phyloP scores from a whole-genome alignment of 1,140 invertebrate genomes.

The Bursaphelenchus mucronatus region DNA sequence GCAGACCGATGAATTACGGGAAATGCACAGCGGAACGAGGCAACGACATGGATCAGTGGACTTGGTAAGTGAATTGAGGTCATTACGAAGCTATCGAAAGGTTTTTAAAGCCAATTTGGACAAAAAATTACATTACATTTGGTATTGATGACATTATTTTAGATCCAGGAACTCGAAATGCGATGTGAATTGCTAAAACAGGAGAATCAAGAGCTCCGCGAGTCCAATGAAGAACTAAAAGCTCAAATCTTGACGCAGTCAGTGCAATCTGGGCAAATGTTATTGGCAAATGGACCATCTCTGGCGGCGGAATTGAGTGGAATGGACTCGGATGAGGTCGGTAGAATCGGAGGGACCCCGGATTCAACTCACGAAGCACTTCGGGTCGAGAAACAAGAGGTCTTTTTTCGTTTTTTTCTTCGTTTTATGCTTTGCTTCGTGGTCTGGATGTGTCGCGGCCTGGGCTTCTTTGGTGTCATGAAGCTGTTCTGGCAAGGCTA shows the following conservation, averaged over 20 bases:
- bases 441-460: too few species aligned
- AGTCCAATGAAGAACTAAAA: slow-evolving; percentile 39
- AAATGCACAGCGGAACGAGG: slow-evolving; percentile 25
- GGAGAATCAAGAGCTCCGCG: slow-evolving; percentile 36
- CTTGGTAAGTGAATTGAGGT: slow-evolving; percentile 33
- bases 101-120: not conserved
- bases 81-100: not conserved
- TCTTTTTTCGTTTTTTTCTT: slow-evolving; percentile 18
- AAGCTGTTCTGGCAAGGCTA: too few species aligned
- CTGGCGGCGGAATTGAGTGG: slow-evolving; percentile 44
- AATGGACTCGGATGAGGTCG: slow-evolving; percentile 40
- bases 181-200: slow-evolving; percentile 30
- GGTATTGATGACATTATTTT: not conserved
- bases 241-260: slow-evolving; percentile 41
- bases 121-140: too few species aligned
- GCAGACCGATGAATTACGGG: slow-evolving; percentile 40
- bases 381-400: slow-evolving; percentile 3
- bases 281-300: slow-evolving; percentile 41
- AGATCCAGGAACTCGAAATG: slow-evolving; percentile 38
- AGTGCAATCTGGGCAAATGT: slow-evolving; percentile 36
- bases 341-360: not conserved
- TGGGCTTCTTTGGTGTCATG: too few species aligned
- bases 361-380: too few species aligned
- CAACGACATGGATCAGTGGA: slow-evolving; percentile 42
- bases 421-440: not conserved